These are phyloP conservation scores for Elegia similella DNA, from an alignment of 2,888 invertebrate species.

Conservation along the genomic window DNA sequence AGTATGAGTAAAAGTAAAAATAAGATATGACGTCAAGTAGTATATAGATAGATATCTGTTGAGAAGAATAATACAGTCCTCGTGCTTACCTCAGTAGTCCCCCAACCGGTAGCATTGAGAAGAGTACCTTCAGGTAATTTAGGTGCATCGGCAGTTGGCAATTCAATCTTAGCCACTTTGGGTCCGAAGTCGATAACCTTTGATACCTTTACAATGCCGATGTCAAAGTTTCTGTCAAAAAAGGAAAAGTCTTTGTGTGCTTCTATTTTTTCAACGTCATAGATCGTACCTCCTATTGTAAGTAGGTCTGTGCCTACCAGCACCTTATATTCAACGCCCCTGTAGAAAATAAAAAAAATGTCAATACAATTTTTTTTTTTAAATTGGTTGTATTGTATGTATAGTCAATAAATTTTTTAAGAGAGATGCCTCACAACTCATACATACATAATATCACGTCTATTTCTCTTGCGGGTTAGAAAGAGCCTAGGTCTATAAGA, in stretches of 20 bases:
- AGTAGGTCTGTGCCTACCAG: constrained; percentile 36
- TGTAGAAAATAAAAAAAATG: no score
- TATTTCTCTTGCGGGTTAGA: no score
- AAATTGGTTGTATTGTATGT: no score
- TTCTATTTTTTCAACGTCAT: constrained; percentile 28
- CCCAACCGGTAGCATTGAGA: constrained; percentile 25
- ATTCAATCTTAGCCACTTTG: constrained; percentile 20
- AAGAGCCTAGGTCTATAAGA: no score
- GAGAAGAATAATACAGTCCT: no score
- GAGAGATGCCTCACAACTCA: no score
- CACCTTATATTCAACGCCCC: constrained; percentile 30
- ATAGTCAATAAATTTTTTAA: no score
- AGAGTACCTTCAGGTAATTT: constrained; percentile 15
- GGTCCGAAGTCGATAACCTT: constrained; percentile 21
- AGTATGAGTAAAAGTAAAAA: no score
- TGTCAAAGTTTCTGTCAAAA: constrained; percentile 19
- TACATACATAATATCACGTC: no score
- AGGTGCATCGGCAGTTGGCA: constrained; percentile 15
- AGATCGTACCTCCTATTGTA: constrained; percentile 31
- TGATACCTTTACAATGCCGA: constrained; percentile 23
- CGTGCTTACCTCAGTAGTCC: constrained; percentile 21
- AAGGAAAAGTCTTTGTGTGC: constrained; percentile 18
- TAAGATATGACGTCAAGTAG: no score
- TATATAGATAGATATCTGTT: no score
- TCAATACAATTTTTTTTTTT: no score